Evolutionary conservation across 2,888 invertebrate genomes (phyloP).

Genomic region (Tinea pellionella): DNA sequence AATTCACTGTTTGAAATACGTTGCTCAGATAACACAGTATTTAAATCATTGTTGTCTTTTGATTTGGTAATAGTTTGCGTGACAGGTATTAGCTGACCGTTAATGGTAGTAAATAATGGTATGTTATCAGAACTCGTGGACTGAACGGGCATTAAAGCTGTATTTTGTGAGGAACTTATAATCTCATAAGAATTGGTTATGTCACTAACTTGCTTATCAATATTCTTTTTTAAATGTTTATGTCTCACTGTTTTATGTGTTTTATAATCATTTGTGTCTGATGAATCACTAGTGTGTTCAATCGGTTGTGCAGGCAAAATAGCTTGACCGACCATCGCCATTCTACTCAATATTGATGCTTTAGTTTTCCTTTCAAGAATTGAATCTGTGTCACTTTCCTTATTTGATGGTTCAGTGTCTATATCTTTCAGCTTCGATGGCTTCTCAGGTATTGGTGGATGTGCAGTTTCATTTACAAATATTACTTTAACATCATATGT

Average conservation of each 20-base stretch:
- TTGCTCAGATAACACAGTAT: constrained; percentile 37
- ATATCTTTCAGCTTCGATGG: constrained; percentile 13
- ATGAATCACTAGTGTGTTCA: constrained; percentile 43
- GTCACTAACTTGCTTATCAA: constrained; percentile 25
- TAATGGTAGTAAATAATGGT: constrained; percentile 22
- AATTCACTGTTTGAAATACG: constrained; percentile 51
- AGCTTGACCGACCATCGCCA: constrained; percentile 57
- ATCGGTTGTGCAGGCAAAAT: constrained; percentile 37
- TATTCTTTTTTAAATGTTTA: constrained; percentile 33
- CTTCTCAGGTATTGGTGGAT: background rate
- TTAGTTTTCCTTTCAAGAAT: constrained; percentile 44
- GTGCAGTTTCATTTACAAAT: constrained; percentile 19
- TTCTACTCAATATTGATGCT: constrained; percentile 46
- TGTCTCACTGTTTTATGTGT: constrained; percentile 32
- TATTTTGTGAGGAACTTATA: background rate
- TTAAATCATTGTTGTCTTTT: background rate
- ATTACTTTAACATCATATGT: constrained; percentile 30
- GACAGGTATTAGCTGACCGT: constrained; percentile 36
- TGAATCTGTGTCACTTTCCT: constrained; percentile 49
- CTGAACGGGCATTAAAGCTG: background rate
- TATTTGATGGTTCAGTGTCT: constrained; percentile 16
- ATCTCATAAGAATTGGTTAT: background rate
- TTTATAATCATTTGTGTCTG: constrained; percentile 38
- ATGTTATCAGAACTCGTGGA: constrained; percentile 20
- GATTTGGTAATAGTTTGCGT: constrained; percentile 21